These are phyloP conservation scores for Salpingus planirostris DNA, from an alignment of 2,888 invertebrate genomes.

Conservation along the genomic window DNA sequence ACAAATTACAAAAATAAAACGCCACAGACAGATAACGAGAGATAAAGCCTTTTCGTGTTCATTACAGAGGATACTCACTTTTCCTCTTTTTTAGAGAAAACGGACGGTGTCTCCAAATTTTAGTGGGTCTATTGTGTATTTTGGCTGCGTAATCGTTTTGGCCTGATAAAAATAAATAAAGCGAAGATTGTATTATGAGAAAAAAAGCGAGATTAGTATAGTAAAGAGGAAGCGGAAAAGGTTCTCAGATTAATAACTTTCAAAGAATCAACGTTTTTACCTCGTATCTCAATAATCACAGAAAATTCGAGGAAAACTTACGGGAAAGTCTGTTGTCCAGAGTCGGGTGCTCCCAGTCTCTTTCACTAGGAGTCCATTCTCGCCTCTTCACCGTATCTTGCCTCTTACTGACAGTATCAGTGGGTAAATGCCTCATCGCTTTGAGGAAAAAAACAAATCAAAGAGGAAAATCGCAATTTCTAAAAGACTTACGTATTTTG, in stretches of 20 bases:
- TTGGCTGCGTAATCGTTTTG: conserved; percentile 2
- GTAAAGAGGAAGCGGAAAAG: conserved; percentile 5
- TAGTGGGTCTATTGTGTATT: conserved; percentile 6
- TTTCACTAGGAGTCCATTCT: conserved; percentile 34
- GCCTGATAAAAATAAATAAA: conserved; percentile 10
- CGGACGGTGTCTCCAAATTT: conserved; percentile 9
- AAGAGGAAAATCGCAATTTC: not conserved
- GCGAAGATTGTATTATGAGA: too few species aligned
- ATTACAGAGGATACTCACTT: conserved; percentile 10
- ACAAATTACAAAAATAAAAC: too few species aligned
- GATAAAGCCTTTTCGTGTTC: too few species aligned
- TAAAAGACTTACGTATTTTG: conserved; percentile 38
- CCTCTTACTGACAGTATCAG: conserved; percentile 38
- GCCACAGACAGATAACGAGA: too few species aligned
- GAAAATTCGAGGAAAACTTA: conserved; percentile 28
- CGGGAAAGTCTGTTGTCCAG: conserved; percentile 43
- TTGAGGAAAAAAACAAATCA: conserved; percentile 21
- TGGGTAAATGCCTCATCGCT: conserved; percentile 36
- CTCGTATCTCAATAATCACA: too few species aligned
- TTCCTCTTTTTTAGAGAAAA: conserved; percentile 9
- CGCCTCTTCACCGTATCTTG: conserved; percentile 33
- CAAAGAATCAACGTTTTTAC: too few species aligned
- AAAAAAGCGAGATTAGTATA: too few species aligned
- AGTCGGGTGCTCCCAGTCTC: conserved; percentile 39
- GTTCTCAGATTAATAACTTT: too few species aligned